Evolutionary conservation across 2,113 vertebrate genomes (phyloP).

Genomic region (Trematomus loennbergii): DNA sequence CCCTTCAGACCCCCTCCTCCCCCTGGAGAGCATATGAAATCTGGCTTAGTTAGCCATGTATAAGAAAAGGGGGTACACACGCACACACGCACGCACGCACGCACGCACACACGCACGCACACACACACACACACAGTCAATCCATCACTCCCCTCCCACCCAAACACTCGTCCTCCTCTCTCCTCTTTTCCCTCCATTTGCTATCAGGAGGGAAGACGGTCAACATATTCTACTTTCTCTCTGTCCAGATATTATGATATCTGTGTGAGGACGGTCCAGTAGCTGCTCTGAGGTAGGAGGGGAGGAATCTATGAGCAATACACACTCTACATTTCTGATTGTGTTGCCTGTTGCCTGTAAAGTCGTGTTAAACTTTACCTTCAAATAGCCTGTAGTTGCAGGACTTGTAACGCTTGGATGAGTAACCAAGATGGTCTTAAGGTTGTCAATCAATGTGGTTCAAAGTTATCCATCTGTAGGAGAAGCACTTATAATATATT

Average conservation of each 20-base stretch:
- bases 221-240: constrained; percentile 8
- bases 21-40: too few species aligned
- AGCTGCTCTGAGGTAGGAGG: constrained; percentile 51
- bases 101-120: constrained; percentile 5
- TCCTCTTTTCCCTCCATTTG: constrained; percentile 44
- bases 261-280: constrained; percentile 4
- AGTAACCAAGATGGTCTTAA: not conserved
- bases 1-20: too few species aligned
- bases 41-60: too few species aligned
- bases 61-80: too few species aligned
- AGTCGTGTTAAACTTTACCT: not conserved
- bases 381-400: not conserved
- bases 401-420: not conserved
- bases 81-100: too few species aligned
- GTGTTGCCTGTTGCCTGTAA: not conserved
- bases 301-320: not conserved
- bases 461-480: not conserved
- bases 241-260: not conserved
- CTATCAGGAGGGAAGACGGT: constrained; percentile 25
- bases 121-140: constrained; percentile 8
- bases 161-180: constrained; percentile 23
- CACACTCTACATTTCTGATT: not conserved
- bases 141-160: constrained; percentile 44
- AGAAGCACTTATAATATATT: not conserved
- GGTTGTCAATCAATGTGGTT: not conserved